Evolutionary conservation across 2,888 invertebrate species (phyloP), one percentile per base, ranked within the genome.

Genomic region (Drosophila nr. perissopoda): DNA sequence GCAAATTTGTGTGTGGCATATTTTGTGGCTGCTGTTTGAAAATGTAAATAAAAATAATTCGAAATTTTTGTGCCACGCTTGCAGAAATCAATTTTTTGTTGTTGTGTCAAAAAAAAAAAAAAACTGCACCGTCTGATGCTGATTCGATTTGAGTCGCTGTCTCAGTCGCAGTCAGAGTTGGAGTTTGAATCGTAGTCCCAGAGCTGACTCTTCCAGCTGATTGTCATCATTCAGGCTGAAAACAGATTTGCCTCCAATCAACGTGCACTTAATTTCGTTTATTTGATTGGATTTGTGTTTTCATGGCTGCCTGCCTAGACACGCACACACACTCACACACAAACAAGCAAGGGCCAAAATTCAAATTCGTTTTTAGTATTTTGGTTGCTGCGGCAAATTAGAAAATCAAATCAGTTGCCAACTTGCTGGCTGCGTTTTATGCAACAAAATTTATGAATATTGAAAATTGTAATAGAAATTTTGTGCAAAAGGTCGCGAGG

Each of bases 171-270:
- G 53, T 54, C 11, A 13, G 11, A 54, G 40, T 40, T 27, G 29
- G 21, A 48, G 36, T 36, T 33, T 16, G 16, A 56, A 48, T 63
- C 21, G 46, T 33, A 38, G 52, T 59, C 67, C 27, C 67, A 63
- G 42, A 40, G 52, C 74, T 57, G 36, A 33, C 53, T 73, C 74
- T 70, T 56, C 74, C 36, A 70, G 81, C 79, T 87, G 87, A 87
- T 87, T 87, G 89, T 87, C 90, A 87, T 90, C 89, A 87, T 90
- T 87, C 81, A 88, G 90, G 89, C 88, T 88, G 83, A 86, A 76
- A 90, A 87, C 90, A 87, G 87, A 87, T 87, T 87, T 90, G 90
- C 89, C 90, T 90, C 76, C 90, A 87, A 87, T 87, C 87, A 87
- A 88, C 87, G 90, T 90, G 86, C 90, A 90, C 87, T 87, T 87